Percentiles rank a stretch among this genome's conserved stretches.
Conservation (phyloP, 1,140 invertebrate genomes). For the Panagrolaimus sp. region DNA sequence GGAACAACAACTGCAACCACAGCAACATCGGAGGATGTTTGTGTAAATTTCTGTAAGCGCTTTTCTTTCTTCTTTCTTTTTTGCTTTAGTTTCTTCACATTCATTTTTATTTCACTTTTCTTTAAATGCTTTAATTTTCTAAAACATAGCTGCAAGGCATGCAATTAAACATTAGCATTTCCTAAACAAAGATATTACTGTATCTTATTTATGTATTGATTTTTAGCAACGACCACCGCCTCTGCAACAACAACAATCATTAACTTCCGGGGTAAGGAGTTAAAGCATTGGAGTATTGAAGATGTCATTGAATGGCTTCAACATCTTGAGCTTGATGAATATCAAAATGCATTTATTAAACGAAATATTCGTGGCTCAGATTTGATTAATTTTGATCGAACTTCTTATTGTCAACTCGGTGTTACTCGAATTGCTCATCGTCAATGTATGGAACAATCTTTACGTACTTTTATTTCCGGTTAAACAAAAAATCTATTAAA, state of each 20-base stretch:
- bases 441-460: slow-evolving; percentile 63
- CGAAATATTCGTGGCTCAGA: slow-evolving; percentile 62
- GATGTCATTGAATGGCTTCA: slow-evolving; percentile 65
- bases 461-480: slow-evolving; percentile 3
- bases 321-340: slow-evolving; percentile 63
- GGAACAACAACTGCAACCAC: background rate
- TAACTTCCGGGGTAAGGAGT: slow-evolving; percentile 60
- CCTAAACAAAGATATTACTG: background rate
- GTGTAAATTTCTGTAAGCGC: slow-evolving; percentile 9
- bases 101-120: background rate
- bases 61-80: slow-evolving; percentile 8
- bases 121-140: too few species aligned
- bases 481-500: too few species aligned
- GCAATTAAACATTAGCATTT: too few species aligned
- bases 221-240: slow-evolving; percentile 28
- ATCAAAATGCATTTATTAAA: slow-evolving; percentile 62
- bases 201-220: background rate
- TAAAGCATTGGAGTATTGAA: slow-evolving; percentile 62
- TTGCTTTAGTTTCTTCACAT: background rate
- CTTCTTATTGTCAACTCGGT: slow-evolving; percentile 63
- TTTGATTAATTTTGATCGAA: slow-evolving; percentile 63
- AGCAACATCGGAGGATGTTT: too few species aligned
- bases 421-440: slow-evolving; percentile 65
- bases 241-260: slow-evolving; percentile 19
- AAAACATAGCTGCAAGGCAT: too few species aligned